phyloP scores from a whole-genome alignment of 2,888 invertebrate species.

The Brenthis daphne region DNA sequence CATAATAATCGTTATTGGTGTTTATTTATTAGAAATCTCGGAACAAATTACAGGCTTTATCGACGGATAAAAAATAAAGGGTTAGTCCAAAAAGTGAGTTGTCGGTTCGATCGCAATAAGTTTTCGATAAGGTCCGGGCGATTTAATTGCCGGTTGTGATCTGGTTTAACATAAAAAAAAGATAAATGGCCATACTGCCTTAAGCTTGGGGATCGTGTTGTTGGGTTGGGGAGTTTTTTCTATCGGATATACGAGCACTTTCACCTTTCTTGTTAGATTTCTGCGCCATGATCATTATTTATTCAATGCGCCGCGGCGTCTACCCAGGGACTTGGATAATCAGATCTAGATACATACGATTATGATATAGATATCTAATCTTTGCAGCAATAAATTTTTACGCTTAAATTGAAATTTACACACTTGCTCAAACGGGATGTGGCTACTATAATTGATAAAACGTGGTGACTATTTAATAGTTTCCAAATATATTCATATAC shows the following conservation, averaged over 20 bases:
- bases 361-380: conserved; percentile 57
- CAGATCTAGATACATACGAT: conserved; percentile 69
- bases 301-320: conserved; percentile 60
- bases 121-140: conserved; percentile 81
- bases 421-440: conserved; percentile 28
- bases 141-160: conserved; percentile 82
- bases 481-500: not conserved
- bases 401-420: conserved; percentile 37
- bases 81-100: conserved; percentile 81
- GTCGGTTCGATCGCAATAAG: conserved; percentile 80
- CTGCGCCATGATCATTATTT: conserved; percentile 60
- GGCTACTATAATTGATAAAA: conserved; percentile 9
- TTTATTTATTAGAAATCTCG: conserved; percentile 80
- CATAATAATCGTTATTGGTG: conserved; percentile 82
- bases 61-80: conserved; percentile 77
- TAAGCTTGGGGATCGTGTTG: conserved; percentile 72
- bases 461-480: conserved; percentile 1
- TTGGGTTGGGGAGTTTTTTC: conserved; percentile 71
- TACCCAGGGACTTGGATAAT: conserved; percentile 61
- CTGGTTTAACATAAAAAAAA: conserved; percentile 81
- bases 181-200: conserved; percentile 77
- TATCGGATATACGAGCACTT: conserved; percentile 68
- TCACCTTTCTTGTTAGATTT: conserved; percentile 67
- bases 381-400: conserved; percentile 47
- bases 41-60: conserved; percentile 80